A percentile compares a stretch with the other conserved stretches of the same genome.
Conservation (phyloP, 2,113 vertebrate genomes). For the Trogon surrucura region DNA sequence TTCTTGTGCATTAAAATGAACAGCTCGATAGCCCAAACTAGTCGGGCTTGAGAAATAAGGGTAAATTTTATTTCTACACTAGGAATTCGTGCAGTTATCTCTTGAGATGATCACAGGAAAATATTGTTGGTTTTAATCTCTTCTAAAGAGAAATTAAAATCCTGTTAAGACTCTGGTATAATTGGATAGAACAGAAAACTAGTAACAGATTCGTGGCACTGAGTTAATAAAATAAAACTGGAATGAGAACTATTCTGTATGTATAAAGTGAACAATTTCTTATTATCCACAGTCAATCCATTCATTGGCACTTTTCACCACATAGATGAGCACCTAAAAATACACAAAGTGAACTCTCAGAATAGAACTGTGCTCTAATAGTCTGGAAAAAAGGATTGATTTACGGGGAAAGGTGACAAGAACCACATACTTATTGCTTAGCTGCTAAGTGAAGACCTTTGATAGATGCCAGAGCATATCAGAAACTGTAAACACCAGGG, state of each 20-base stretch:
- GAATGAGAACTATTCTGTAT: not conserved
- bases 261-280: not conserved
- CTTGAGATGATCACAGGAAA: not conserved
- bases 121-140: not conserved
- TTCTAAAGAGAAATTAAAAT: not conserved
- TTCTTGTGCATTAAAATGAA: not conserved
- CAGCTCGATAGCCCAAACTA: not conserved
- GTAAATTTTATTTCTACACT: not conserved
- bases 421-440: not conserved
- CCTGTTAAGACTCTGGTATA: not conserved
- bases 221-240: not conserved
- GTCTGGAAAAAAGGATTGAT: constrained; percentile 4
- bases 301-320: not conserved
- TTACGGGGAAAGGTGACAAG: constrained; percentile 40
- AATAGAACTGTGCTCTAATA: not conserved
- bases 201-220: not conserved
- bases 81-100: not conserved
- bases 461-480: constrained; percentile 1
- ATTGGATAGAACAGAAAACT: not conserved
- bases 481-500: constrained; percentile 28
- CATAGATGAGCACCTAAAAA: not conserved
- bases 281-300: not conserved
- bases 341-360: not conserved
- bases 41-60: not conserved
- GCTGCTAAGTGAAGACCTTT: constrained; percentile 20